phyloP scores from a whole-genome alignment of 2,888 invertebrate genomes.

The Drosophila parthenogenetica region DNA sequence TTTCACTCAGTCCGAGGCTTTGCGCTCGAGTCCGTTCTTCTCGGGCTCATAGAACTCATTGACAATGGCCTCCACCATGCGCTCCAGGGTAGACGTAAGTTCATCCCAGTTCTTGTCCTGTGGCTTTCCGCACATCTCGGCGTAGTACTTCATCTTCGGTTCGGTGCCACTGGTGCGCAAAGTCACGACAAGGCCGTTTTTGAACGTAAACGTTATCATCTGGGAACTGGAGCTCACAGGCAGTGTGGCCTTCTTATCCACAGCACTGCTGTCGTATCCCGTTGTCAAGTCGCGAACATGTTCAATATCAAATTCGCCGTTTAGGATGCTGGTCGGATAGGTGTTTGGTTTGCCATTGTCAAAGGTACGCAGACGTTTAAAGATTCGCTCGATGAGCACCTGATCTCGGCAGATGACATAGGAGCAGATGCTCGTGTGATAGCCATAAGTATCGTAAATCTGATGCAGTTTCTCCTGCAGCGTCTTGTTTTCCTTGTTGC shows the following conservation, averaged over 20 bases:
- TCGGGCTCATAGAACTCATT: slow-evolving; percentile 93
- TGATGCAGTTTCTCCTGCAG: slow-evolving; percentile 89
- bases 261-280: slow-evolving; percentile 90
- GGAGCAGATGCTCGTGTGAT: slow-evolving; percentile 94
- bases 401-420: slow-evolving; percentile 95
- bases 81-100: slow-evolving; percentile 87
- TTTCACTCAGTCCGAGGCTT: slow-evolving; percentile 47
- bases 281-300: slow-evolving; percentile 95
- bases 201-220: slow-evolving; percentile 98
- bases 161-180: slow-evolving; percentile 99
- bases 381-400: slow-evolving; percentile 89
- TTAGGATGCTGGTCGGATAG: slow-evolving; percentile 90
- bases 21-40: slow-evolving; percentile 87
- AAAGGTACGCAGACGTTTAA: slow-evolving; percentile 92
- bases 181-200: slow-evolving; percentile 93
- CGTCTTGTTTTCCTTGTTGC: slow-evolving; percentile 86
- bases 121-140: slow-evolving; percentile 92
- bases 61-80: slow-evolving; percentile 92
- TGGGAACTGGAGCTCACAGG: slow-evolving; percentile 89
- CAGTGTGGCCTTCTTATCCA: slow-evolving; percentile 89
- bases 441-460: slow-evolving; percentile 94
- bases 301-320: slow-evolving; percentile 88
- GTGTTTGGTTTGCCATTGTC: slow-evolving; percentile 85
- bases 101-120: slow-evolving; percentile 88
- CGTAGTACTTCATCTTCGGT: slow-evolving; percentile 99